Conservation (phyloP, 2,797 vertebrate species). For the Yasuhikotakia modesta region DNA sequence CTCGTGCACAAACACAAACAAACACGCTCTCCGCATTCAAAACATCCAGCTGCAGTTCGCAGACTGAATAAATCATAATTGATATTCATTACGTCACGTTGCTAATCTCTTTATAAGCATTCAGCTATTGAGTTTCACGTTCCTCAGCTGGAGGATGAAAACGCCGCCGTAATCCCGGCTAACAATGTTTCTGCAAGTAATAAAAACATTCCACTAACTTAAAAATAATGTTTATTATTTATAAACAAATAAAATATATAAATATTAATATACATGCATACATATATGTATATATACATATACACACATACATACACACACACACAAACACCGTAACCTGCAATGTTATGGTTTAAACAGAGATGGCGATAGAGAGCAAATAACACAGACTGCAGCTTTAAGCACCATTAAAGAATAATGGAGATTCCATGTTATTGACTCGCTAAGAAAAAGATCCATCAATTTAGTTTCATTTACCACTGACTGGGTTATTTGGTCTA, state of each 20-base stretch:
- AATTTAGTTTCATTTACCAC: slow-evolving; percentile 21
- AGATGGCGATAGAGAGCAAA: too few relatives aligned
- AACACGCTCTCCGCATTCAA: slow-evolving; percentile 47
- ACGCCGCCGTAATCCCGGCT: background rate
- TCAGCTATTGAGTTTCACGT: slow-evolving; percentile 58
- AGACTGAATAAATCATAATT: slow-evolving; percentile 54
- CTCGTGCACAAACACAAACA: slow-evolving; percentile 36
- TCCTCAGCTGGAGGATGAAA: slow-evolving; percentile 53
- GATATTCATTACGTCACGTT: slow-evolving; percentile 59
- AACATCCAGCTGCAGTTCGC: slow-evolving; percentile 53
- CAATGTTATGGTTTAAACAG: too few relatives aligned
- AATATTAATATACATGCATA: too few relatives aligned
- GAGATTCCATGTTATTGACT: slow-evolving; percentile 7
- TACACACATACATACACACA: too few relatives aligned
- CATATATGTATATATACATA: too few relatives aligned
- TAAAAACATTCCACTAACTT: too few relatives aligned
- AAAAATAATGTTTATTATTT: too few relatives aligned
- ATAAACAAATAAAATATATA: too few relatives aligned
- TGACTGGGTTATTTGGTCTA: slow-evolving; percentile 33
- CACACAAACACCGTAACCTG: too few relatives aligned
- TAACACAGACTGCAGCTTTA: too few relatives aligned
- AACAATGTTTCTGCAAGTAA: too few relatives aligned
- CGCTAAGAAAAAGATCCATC: slow-evolving; percentile 8
- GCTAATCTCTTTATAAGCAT: slow-evolving; percentile 59
- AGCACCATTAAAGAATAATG: slow-evolving; percentile 2